phyloP scores from a whole-genome alignment of 1,140 invertebrate genomes.

The Halesus radiatus region DNA sequence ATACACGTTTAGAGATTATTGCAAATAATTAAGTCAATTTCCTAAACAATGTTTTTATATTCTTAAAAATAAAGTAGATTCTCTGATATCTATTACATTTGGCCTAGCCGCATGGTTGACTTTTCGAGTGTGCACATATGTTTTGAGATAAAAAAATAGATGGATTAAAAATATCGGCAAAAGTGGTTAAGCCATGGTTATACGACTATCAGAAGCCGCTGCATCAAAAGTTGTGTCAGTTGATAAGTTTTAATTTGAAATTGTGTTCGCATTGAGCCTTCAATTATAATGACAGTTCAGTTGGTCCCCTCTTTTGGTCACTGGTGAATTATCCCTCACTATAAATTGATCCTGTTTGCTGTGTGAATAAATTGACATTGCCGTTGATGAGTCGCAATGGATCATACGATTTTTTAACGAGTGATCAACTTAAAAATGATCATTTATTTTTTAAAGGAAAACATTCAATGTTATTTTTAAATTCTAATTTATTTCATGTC shows the following conservation, averaged over 20 bases:
- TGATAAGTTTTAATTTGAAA: not conserved
- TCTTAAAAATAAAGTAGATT: too few species aligned
- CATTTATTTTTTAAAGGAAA: too few species aligned
- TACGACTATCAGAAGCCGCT: too few species aligned
- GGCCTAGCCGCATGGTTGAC: not conserved
- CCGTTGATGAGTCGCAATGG: not conserved
- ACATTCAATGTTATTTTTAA: too few species aligned
- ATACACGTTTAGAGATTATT: too few species aligned
- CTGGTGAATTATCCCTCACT: not conserved
- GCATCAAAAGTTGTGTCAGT: not conserved
- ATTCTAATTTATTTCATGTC: too few species aligned
- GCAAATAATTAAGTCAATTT: too few species aligned
- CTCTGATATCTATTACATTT: too few species aligned
- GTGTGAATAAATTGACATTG: conserved; percentile 1
- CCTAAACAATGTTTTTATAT: too few species aligned
- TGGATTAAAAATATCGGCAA: not conserved
- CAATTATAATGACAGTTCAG: not conserved
- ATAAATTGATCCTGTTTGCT: conserved; percentile 11
- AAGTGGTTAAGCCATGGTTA: not conserved
- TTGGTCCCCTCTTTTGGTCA: not conserved
- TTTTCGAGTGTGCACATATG: not conserved
- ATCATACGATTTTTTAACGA: not conserved
- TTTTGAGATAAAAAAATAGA: not conserved
- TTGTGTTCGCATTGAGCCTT: not conserved
- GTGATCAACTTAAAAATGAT: too few species aligned